Evolutionary conservation across 1,140 invertebrate species (phyloP), one percentile per base, ranked within the genome.

Genomic region (Vollenhovia emeryi): DNA sequence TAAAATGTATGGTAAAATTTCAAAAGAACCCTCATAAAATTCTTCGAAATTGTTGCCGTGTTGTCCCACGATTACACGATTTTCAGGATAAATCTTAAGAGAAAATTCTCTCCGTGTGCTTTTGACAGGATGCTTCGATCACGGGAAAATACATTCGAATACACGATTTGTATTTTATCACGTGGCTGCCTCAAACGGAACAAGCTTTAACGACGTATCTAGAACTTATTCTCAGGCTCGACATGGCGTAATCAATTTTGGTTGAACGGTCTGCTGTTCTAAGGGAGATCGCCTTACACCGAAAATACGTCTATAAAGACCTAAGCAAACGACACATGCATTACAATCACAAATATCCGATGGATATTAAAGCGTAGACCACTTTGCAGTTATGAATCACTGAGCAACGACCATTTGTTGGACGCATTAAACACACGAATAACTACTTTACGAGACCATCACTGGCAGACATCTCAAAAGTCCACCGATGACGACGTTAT

Each of bases 371-470:
- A 64, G 27, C 9, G 33, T 24, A 64, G 33, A 50, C 0, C 33
- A 18, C 57, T 71, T 40, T 36, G 36, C 11, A 30, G 18, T 80
- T 30, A 8, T 69, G 48, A 80, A 30, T 80, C 6, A 55, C 5
- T 13, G 18, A 69, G 24, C 64, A 57, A 15, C 43, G 62, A 43
- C 24, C 18, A 55, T 80, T 80, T 69, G 48, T 80, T 36, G 33
- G 18, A 43, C 11, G 48, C 21, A 78, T 64, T 66, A 33, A 36
- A 18, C 27, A 2, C 18, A 27, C 4, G 57, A 48, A 6, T n/a
- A 79, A 52, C 30, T 27, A 30, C 15, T 69, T 80, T 80, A 80
- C 3, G 50, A 71, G 45, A 69, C 2, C 21, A 27, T 36, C 21
- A 15, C 33, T 80, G 45, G 33, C 60, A 69, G 48, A 55, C 21